A percentile compares a stretch with the other conserved stretches of the same genome.
Evolutionary conservation across 2,888 invertebrate species (phyloP).

Genomic region (Acanthoscelides obtectus): DNA sequence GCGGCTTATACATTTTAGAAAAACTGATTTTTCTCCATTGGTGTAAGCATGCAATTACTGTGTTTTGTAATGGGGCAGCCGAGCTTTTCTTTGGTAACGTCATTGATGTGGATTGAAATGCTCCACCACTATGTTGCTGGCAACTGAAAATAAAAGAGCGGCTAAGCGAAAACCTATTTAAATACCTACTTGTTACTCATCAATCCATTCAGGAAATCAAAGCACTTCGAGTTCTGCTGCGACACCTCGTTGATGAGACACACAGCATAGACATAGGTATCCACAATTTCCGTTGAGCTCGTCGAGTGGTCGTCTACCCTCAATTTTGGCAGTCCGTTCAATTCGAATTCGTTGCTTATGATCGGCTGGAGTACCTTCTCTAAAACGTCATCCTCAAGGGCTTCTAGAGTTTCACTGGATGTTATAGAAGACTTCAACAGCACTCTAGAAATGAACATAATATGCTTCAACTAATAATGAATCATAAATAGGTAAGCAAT

Average conservation of each 20-base stretch:
- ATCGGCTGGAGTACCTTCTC: slow-evolving; percentile 45
- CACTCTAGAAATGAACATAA: not conserved
- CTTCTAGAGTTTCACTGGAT: slow-evolving; percentile 40
- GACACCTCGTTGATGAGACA: slow-evolving; percentile 50
- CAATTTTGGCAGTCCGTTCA: slow-evolving; percentile 16
- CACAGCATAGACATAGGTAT: slow-evolving; percentile 50
- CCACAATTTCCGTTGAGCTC: slow-evolving; percentile 43
- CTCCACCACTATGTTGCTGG: too few species aligned
- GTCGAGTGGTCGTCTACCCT: slow-evolving; percentile 19
- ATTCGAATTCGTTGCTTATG: slow-evolving; percentile 33
- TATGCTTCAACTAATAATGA: too few species aligned
- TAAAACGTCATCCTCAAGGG: slow-evolving; percentile 44
- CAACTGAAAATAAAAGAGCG: too few species aligned
- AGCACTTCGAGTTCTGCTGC: slow-evolving; percentile 47
- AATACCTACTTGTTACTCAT: slow-evolving; percentile 39
- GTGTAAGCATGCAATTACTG: too few species aligned
- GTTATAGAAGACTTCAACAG: slow-evolving; percentile 18
- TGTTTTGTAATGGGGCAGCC: too few species aligned
- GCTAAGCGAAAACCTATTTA: too few species aligned
- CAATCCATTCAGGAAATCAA: slow-evolving; percentile 44
- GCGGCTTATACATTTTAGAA: too few species aligned
- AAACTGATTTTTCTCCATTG: too few species aligned
- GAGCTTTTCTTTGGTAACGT: too few species aligned
- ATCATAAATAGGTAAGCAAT: too few species aligned
- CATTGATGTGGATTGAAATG: too few species aligned